phyloP scores from a whole-genome alignment of 2,797 vertebrate species.

The Merluccius polli region DNA sequence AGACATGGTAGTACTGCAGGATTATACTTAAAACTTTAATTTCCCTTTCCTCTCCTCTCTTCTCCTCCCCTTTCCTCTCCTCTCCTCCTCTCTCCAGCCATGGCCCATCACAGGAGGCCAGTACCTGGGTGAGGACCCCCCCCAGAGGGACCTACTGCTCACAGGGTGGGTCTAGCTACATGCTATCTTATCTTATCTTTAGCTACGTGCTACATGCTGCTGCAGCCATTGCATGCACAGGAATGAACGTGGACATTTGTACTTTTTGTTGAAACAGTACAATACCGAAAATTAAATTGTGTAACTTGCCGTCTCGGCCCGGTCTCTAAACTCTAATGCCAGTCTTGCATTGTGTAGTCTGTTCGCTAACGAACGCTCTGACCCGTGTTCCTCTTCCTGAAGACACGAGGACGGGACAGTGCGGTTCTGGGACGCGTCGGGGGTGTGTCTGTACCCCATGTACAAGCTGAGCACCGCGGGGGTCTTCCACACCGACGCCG shows the following conservation, averaged over 20 bases:
- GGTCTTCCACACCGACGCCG: conserved; percentile 89
- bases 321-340: background rate
- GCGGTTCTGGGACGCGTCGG: conserved; percentile 96
- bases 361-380: background rate
- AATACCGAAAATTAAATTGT: background rate
- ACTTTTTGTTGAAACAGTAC: background rate
- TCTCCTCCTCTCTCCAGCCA: conserved; percentile 62
- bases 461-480: conserved; percentile 89
- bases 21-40: conserved; percentile 32
- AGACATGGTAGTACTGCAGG: conserved; percentile 14
- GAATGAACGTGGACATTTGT: background rate
- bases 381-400: background rate
- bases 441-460: conserved; percentile 88
- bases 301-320: too few relatives aligned
- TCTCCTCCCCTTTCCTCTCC: conserved; percentile 9
- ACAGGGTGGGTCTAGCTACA: conserved; percentile 81
- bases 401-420: conserved; percentile 97
- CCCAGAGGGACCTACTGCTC: conserved; percentile 93
- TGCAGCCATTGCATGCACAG: background rate
- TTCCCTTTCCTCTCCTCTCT: conserved; percentile 10
- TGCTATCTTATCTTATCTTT: too few relatives aligned
- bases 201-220: background rate
- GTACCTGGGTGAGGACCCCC: conserved; percentile 84
- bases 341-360: background rate
- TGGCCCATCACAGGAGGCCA: conserved; percentile 94